Percentiles rank a stretch among this genome's conserved stretches.
phyloP scores from a whole-genome alignment of 2,113 vertebrate species.

The Chunga burmeisteri region DNA sequence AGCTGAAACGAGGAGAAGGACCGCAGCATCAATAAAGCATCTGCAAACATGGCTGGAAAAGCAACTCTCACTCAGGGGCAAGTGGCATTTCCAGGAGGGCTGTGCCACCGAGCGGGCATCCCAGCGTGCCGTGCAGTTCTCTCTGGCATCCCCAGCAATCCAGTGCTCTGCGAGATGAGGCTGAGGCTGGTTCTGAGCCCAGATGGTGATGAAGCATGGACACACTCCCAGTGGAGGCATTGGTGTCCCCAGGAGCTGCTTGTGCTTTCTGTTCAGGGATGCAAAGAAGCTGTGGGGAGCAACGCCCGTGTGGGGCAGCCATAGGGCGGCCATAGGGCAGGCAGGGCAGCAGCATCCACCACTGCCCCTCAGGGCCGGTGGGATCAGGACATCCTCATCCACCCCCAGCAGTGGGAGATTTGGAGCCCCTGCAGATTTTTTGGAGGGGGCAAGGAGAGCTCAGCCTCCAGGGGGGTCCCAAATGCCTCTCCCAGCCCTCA shows the following conservation, averaged over 20 bases:
- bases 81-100: background rate
- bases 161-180: fast-evolving
- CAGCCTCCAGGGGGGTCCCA: background rate
- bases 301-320: fast-evolving
- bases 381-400: background rate
- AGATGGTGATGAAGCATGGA: background rate
- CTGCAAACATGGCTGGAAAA: background rate
- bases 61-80: background rate
- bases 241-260: background rate
- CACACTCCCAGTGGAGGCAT: fast-evolving
- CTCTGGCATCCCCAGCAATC: background rate
- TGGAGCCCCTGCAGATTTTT: background rate
- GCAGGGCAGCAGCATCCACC: fast-evolving
- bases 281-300: background rate
- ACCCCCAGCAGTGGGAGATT: background rate
- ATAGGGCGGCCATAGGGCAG: background rate
- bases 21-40: background rate
- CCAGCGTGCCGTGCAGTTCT: fast-evolving
- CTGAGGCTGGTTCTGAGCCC: background rate
- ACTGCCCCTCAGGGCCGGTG: background rate
- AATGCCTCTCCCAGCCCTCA: background rate
- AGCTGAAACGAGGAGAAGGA: background rate
- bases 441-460: no score
- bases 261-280: background rate
- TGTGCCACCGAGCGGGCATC: fast-evolving